These are phyloP conservation scores for Eristalis tenax DNA, from an alignment of 2,888 invertebrate species.

Conservation along the genomic window DNA sequence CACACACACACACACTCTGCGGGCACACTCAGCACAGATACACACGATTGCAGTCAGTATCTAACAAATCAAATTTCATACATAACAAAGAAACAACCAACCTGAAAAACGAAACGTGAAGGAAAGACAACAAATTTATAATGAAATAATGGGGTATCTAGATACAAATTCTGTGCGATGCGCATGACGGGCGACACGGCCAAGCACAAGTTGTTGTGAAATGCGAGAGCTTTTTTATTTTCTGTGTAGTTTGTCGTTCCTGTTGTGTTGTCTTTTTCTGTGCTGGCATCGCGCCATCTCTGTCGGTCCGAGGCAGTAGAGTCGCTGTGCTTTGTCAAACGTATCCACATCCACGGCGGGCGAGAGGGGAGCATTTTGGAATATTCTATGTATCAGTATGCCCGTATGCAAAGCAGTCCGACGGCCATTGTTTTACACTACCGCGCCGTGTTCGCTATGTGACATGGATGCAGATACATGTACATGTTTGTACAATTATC, in stretches of 20 bases:
- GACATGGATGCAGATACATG: constrained; percentile 36
- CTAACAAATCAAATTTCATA: constrained; percentile 68
- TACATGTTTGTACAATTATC: constrained; percentile 48
- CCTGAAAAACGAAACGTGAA: constrained; percentile 29
- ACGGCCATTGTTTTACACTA: constrained; percentile 63
- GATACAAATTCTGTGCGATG: constrained; percentile 70
- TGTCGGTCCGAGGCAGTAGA: not conserved
- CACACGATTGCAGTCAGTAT: constrained; percentile 44
- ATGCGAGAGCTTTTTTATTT: constrained; percentile 56
- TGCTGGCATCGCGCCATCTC: not conserved
- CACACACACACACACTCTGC: constrained; percentile 7
- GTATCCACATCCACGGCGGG: constrained; percentile 67
- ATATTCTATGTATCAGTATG: constrained; percentile 50
- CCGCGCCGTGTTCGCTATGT: constrained; percentile 18
- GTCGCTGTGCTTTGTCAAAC: constrained; percentile 59
- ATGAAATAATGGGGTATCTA: constrained; percentile 64
- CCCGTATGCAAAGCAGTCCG: constrained; percentile 60
- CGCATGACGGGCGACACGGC: constrained; percentile 69
- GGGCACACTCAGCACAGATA: not conserved
- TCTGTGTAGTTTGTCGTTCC: not conserved
- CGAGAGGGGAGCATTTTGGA: constrained; percentile 53
- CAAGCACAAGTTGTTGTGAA: constrained; percentile 62
- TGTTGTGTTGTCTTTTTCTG: constrained; percentile 27
- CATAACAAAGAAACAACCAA: constrained; percentile 35
- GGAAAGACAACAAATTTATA: constrained; percentile 61